phyloP scores from a whole-genome alignment of 2,113 vertebrate species.

The Phoenicopterus ruber region DNA sequence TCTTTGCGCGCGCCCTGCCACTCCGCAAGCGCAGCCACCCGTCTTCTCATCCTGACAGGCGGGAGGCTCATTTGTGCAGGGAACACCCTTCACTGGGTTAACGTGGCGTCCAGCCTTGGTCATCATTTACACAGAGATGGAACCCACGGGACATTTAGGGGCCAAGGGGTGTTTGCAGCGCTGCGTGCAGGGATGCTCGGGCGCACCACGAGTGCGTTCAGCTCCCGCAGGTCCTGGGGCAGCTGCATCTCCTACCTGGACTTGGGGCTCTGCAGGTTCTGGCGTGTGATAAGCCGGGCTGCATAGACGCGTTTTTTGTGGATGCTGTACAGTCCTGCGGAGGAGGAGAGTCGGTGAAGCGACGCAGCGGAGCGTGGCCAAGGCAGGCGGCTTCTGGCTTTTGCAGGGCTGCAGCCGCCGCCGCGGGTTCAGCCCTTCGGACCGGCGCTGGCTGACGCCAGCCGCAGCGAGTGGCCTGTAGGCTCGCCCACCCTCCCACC shows the following conservation, averaged over 20 bases:
- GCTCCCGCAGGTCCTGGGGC: not conserved
- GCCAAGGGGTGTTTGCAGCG: not conserved
- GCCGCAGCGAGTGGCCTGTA: rapidly evolving
- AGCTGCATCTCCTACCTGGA: conserved; percentile 81
- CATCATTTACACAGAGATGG: not conserved
- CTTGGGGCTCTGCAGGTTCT: conserved; percentile 92
- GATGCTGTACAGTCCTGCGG: conserved; percentile 84
- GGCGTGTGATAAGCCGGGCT: conserved; percentile 86
- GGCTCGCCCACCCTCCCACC: not conserved
- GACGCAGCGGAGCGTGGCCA: rapidly evolving
- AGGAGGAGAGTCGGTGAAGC: not conserved
- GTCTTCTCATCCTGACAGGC: not conserved
- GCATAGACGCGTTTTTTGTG: conserved; percentile 92
- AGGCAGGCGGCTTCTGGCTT: not conserved
- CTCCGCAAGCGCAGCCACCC: not conserved
- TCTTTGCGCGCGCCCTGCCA: not conserved
- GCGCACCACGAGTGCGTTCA: rapidly evolving
- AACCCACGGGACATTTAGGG: rapidly evolving
- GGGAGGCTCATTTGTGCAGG: not conserved
- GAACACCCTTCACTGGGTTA: not conserved
- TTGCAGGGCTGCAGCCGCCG: not conserved
- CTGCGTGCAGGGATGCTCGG: rapidly evolving
- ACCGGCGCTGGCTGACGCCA: not conserved
- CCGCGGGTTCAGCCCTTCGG: not conserved
- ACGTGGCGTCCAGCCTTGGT: not conserved